Base-by-base conservation (phyloP, 2,113 vertebrate genomes). In the Potamarius usumacintae region DNA sequence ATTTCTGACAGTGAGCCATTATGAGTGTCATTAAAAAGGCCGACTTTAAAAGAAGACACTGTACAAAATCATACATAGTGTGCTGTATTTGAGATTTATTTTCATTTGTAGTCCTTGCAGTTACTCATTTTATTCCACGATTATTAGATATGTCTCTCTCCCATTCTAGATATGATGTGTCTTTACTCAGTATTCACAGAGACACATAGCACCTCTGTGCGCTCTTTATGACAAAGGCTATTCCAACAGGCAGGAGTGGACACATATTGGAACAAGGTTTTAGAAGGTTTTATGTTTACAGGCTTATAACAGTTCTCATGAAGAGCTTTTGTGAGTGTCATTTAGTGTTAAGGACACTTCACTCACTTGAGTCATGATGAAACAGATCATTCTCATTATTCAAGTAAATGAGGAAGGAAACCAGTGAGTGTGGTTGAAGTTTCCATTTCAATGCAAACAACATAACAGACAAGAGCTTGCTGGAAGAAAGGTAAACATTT, bases 321-420 rank as follows among this genome's bases (percentile, higher is more conserved):
- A 20, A 27, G 34, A 2, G 30, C 20, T 74, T 48, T 20, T 74
- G 17, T 20, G 17, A 48, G 71, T 8, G 34, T 48, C 17, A 20
- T 48, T 20, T 42, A 7, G 0, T 8, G 69, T 2, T 72, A 18
- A 42, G 17, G 42, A 42, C 2, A n/a, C 50, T 30, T 34, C 7
- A 11, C 20, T 7, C 8, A 7, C 20, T 55, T 42, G 67, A 72
- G 7, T 84, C 6, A 55, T 15, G 30, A 18, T 84, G 30, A 85
- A 85, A 85, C 34, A 18, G 4, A 85, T 0, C 34, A 12, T 62
- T 50, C 22, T 62, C 1, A 15, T 20, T 76, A 76, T 50, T 62
- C 2, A 50, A 62, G 48, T 27, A 77, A 78, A 85, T 77, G 57
- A 85, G 84, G 84, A 85, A 85, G 84, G 71, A 85, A 85, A 77